phyloP scores from a whole-genome alignment of 2,888 invertebrate genomes.

The Leucophenga montana region DNA sequence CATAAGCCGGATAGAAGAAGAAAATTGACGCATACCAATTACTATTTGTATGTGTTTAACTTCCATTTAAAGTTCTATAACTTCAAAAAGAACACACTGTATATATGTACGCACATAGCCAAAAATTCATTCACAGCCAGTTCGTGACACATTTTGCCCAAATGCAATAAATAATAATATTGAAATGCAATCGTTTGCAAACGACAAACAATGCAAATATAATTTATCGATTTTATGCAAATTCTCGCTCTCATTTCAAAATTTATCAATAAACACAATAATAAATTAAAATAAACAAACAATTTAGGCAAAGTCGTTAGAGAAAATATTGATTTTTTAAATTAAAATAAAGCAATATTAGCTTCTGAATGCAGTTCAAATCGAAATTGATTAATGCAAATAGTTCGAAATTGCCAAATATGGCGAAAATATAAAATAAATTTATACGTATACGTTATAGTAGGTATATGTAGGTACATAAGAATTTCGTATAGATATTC shows the following conservation, averaged over 20 bases:
- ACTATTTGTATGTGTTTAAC: no score
- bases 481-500: not conserved
- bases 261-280: constrained; percentile 66
- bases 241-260: constrained; percentile 32
- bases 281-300: constrained; percentile 62
- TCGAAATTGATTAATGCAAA: constrained; percentile 60
- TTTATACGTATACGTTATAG: not conserved
- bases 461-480: not conserved
- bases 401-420: constrained; percentile 43
- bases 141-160: not conserved
- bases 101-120: no score
- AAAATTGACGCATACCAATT: no score
- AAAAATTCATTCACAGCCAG: no score
- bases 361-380: constrained; percentile 19
- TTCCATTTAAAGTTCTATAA: no score
- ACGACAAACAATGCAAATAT: constrained; percentile 37
- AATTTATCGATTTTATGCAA: constrained; percentile 60
- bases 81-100: no score
- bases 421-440: not conserved
- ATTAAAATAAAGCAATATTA: not conserved
- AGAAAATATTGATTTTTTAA: not conserved
- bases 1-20: no score
- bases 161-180: constrained; percentile 14
- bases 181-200: constrained; percentile 29
- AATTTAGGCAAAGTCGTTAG: constrained; percentile 12